Evolutionary conservation across 1,140 invertebrate species (phyloP), one percentile per base, ranked within the genome.

Genomic region (Reticulitermes speratus): DNA sequence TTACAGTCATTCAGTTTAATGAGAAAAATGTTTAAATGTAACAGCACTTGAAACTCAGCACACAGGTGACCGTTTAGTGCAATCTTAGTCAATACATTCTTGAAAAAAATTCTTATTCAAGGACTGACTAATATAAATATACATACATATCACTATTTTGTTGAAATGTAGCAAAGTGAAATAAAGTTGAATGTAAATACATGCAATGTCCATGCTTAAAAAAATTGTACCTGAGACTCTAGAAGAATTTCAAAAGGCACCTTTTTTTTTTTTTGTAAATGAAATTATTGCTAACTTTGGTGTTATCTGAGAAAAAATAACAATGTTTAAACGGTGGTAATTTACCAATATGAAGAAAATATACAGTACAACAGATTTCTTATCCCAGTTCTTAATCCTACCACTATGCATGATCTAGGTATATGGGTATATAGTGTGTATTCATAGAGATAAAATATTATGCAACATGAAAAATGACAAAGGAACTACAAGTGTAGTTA

Each of bases 401-500:
- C 65, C n/a, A 75, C n/a, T 75, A 30, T 16, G 14, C 65, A 75
- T 75, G 65, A 75, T 75, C 65, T 75, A 75, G 25, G n/a, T 30
- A 75, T 75, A 75, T 75, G 65, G 65, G 65, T 75, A 75, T n/a
- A 65, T 75, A 75, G 7, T 30, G 7, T 30, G 14, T 75, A 75
- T 30, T 75, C n/a, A 30, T 30, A 75, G 25, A 75, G 65, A 75
- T 75, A 75, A 75, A 75, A 75, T 11, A 75, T 8, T 75, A 75
- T 75, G 65, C n/a, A 75, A n/a, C 65, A 30, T 75, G 65, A 75
- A 75, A 75, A 25, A 75, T 75, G 65, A 75, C n/a, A 75, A 75
- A 75, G 65, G 65, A 75, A 75, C 65, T 30, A 75, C 65, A 75
- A 30, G 30, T 30, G n/a, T 30, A 55, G 65, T 75, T 75, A 75